phyloP scores from a whole-genome alignment of 2,113 vertebrate species.

The Dolichallabes microphthalmus region DNA sequence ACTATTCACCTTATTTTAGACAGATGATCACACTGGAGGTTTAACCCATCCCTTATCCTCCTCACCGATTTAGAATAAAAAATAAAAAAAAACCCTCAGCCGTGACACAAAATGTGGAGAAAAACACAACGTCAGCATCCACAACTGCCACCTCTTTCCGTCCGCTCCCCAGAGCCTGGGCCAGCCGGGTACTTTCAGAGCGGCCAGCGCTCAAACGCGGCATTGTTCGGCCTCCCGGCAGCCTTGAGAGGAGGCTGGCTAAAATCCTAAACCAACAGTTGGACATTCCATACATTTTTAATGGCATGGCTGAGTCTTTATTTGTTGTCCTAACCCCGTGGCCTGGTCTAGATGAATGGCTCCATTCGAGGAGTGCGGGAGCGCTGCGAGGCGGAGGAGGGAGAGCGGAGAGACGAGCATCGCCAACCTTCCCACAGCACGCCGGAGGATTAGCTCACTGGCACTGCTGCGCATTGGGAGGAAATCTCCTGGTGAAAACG shows the following conservation, averaged over 20 bases:
- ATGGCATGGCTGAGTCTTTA: slow-evolving; percentile 77
- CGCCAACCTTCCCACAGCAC: slow-evolving; percentile 56
- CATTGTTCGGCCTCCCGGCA: slow-evolving; percentile 67
- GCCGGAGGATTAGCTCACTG: slow-evolving; percentile 63
- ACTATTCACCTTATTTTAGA: slow-evolving; percentile 16
- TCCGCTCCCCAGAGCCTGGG: slow-evolving; percentile 49
- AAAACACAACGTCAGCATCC: slow-evolving; percentile 47
- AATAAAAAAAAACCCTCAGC: no score
- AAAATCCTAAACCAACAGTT: slow-evolving; percentile 81
- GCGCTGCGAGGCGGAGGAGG: slow-evolving; percentile 52
- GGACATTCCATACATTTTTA: slow-evolving; percentile 88
- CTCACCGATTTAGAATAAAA: slow-evolving; percentile 63
- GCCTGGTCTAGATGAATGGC: slow-evolving; percentile 76
- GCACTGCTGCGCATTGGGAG: slow-evolving; percentile 58
- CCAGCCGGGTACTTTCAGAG: slow-evolving; percentile 62
- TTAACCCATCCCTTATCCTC: slow-evolving; percentile 49
- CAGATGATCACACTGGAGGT: slow-evolving; percentile 30
- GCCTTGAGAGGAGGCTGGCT: slow-evolving; percentile 70
- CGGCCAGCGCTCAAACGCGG: slow-evolving; percentile 63
- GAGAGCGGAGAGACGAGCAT: slow-evolving; percentile 54
- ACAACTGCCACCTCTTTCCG: slow-evolving; percentile 61
- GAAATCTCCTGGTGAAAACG: slow-evolving; percentile 55
- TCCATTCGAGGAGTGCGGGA: slow-evolving; percentile 71
- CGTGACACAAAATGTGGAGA: slow-evolving; percentile 60
- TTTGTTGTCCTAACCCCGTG: slow-evolving; percentile 89